Conservation (phyloP, 2,797 vertebrate genomes). For the Pseudochromis fuscus region DNA sequence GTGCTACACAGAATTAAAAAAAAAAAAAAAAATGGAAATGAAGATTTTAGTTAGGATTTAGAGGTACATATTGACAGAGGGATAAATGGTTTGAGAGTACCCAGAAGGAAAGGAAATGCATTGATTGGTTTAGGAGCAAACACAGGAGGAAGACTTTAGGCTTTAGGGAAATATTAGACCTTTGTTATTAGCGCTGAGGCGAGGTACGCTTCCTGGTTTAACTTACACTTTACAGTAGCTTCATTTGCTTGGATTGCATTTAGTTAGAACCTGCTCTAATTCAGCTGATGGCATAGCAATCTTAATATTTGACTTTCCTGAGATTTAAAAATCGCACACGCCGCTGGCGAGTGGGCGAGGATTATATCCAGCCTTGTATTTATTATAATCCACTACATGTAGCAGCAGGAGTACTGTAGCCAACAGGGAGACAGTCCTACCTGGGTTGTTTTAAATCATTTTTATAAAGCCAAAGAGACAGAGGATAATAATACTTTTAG, state of each 20-base stretch:
- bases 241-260: constrained; percentile 39
- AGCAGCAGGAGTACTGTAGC: constrained; percentile 31
- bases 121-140: constrained; percentile 33
- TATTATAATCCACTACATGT: constrained; percentile 62
- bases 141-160: constrained; percentile 35
- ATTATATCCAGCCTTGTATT: constrained; percentile 55
- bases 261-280: constrained; percentile 22
- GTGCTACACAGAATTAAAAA: too few relatives aligned
- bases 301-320: constrained; percentile 59
- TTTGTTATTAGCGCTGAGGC: constrained; percentile 19
- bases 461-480: constrained; percentile 4
- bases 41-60: constrained; percentile 25
- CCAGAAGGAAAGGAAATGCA: constrained; percentile 26
- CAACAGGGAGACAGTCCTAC: constrained; percentile 5
- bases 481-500: not conserved
- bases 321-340: constrained; percentile 55
- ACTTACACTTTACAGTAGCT: constrained; percentile 45
- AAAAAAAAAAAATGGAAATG: constrained; percentile 23
- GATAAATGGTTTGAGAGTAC: constrained; percentile 42
- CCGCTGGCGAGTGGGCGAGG: constrained; percentile 49
- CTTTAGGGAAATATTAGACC: constrained; percentile 31
- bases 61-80: not conserved
- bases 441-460: constrained; percentile 15
- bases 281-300: constrained; percentile 45
- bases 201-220: constrained; percentile 38